These are phyloP conservation scores for Callorhinus ursinus DNA, from an alignment of 2,113 vertebrate genomes.

Conservation along the genomic window DNA sequence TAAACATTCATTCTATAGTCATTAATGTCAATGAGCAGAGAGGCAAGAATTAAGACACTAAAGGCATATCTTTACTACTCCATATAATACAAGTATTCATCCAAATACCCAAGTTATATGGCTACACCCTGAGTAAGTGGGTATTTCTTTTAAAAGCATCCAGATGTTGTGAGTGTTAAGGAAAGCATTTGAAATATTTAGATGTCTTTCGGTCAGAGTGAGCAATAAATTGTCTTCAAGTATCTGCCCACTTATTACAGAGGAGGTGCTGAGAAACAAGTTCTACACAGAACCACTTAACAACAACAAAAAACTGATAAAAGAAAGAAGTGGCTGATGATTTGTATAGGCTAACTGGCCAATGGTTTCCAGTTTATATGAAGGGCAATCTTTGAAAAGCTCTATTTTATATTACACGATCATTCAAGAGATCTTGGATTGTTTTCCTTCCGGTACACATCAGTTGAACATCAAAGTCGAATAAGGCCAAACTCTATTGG, in stretches of 20 bases:
- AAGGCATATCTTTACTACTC: not conserved
- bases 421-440: not conserved
- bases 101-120: not conserved
- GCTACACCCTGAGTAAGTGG: not conserved
- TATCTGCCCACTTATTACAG: not conserved
- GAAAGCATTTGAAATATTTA: constrained; percentile 36
- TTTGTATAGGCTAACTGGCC: no score
- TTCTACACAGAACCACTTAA: not conserved
- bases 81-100: not conserved
- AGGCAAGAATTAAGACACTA: not conserved
- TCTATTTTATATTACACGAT: not conserved
- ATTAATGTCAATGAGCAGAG: constrained; percentile 8
- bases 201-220: not conserved
- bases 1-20: not conserved
- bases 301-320: not conserved
- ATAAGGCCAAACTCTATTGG: not conserved
- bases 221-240: not conserved
- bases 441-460: not conserved
- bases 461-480: not conserved
- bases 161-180: not conserved
- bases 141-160: constrained; percentile 40
- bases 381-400: not conserved
- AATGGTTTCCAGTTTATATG: not conserved
- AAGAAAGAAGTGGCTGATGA: not conserved
- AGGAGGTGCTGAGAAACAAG: not conserved